These are phyloP conservation scores for Lutraria rhynchaena DNA, from an alignment of 1,140 invertebrate genomes.

Conservation along the genomic window DNA sequence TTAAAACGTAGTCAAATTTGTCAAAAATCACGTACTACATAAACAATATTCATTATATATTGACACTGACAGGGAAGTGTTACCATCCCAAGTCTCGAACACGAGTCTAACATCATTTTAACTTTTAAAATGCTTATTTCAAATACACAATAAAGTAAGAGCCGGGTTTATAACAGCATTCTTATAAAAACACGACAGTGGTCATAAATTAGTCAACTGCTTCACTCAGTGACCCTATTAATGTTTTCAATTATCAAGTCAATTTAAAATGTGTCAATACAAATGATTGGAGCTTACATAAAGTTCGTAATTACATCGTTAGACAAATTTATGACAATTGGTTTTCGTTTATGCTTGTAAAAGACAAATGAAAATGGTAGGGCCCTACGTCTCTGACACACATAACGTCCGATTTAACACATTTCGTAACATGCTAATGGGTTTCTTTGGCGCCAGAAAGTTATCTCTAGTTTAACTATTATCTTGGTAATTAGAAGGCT, in stretches of 20 bases:
- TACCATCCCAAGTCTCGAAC: too few relatives aligned
- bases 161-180: too few relatives aligned
- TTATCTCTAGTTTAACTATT: background rate
- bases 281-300: background rate
- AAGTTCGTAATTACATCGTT: constrained; percentile 12
- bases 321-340: constrained; percentile 22
- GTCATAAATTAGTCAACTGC: background rate
- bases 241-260: constrained; percentile 12
- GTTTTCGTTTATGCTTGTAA: background rate
- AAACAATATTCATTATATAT: constrained; percentile 52
- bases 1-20: constrained; percentile 31
- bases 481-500: background rate
- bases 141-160: too few relatives aligned
- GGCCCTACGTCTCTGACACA: constrained; percentile 12
- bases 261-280: constrained; percentile 2
- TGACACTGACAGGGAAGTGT: constrained; percentile 34
- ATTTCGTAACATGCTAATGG: constrained; percentile 10
- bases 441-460: background rate
- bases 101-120: too few relatives aligned
- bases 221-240: background rate
- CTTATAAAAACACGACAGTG: too few relatives aligned
- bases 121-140: too few relatives aligned
- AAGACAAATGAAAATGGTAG: constrained; percentile 16
- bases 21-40: constrained; percentile 2
- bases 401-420: background rate